These are phyloP conservation scores for Gymnocypris eckloni DNA, from an alignment of 2,797 vertebrate genomes.

Conservation along the genomic window DNA sequence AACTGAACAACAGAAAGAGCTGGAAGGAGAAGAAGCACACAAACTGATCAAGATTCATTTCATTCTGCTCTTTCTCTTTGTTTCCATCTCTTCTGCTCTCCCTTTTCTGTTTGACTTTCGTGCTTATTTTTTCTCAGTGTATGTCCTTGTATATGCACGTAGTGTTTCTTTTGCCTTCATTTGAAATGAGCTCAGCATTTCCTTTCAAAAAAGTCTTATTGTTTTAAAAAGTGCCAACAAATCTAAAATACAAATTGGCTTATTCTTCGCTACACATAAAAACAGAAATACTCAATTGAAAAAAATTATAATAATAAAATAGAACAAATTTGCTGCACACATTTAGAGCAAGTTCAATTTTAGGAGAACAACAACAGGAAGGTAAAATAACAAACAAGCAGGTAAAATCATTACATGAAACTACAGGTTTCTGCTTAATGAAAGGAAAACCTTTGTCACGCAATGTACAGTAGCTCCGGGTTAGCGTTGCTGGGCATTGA, in stretches of 20 bases:
- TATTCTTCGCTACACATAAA: neutral
- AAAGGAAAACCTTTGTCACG: constrained; percentile 20
- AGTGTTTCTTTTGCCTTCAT: neutral
- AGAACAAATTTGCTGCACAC: too few species aligned
- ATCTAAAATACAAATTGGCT: neutral
- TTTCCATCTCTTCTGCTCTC: neutral
- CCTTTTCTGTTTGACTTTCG: neutral
- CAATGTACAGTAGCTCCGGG: constrained; percentile 19
- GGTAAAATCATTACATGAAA: constrained; percentile 34
- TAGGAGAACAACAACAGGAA: neutral
- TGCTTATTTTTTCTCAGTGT: neutral
- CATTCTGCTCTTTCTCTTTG: neutral
- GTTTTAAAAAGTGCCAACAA: too few species aligned
- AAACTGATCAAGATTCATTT: constrained; percentile 19
- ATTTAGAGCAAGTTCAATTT: neutral
- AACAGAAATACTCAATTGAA: neutral
- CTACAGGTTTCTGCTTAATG: constrained; percentile 2
- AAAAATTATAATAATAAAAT: neutral
- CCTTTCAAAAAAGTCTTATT: too few species aligned
- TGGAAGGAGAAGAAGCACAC: neutral
- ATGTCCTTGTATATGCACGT: neutral
- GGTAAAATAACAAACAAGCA: neutral
- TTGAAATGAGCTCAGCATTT: neutral
- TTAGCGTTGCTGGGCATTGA: constrained; percentile 38
- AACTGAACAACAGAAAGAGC: neutral